These are phyloP conservation scores for Drosophila seguyi DNA, from an alignment of 1,140 invertebrate genomes.

Conservation along the genomic window DNA sequence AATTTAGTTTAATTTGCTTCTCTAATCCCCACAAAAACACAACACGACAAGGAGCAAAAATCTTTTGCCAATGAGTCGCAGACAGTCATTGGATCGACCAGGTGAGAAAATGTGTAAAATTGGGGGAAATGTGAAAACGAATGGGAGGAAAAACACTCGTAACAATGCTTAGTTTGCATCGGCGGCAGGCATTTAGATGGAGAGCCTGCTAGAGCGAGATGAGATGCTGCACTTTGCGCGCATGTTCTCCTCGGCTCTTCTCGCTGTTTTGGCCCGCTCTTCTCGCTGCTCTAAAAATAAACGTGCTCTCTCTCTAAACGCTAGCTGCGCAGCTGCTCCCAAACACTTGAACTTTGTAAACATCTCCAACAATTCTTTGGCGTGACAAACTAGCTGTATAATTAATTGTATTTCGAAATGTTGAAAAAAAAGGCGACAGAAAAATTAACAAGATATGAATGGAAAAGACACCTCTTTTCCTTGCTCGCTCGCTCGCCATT, in stretches of 20 bases:
- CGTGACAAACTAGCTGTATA: conserved; percentile 51
- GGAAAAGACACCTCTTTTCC: conserved; percentile 2
- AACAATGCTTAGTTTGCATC: conserved; percentile 47
- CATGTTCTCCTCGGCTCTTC: conserved; percentile 51
- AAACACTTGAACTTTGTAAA: conserved; percentile 65
- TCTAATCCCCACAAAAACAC: conserved; percentile 51
- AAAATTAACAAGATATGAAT: conserved; percentile 32
- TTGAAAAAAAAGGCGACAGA: conserved; percentile 12
- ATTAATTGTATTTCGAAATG: conserved; percentile 27
- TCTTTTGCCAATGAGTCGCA: conserved; percentile 85
- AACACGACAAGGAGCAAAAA: conserved; percentile 66
- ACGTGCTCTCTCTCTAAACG: conserved; percentile 51
- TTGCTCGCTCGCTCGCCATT: conserved; percentile 33
- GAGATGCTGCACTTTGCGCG: conserved; percentile 67
- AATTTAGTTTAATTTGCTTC: conserved; percentile 68
- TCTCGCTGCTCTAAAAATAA: conserved; percentile 55
- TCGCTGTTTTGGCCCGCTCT: conserved; percentile 38
- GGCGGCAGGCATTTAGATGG: conserved; percentile 2
- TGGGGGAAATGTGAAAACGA: conserved; percentile 38
- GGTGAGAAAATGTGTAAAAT: conserved; percentile 58
- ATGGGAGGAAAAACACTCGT: conserved; percentile 30
- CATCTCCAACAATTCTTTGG: conserved; percentile 51
- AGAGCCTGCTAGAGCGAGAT: conserved; percentile 36
- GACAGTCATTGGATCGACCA: conserved; percentile 85
- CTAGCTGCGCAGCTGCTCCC: conserved; percentile 74